Percentiles rank a stretch among this genome's conserved stretches.
phyloP scores from a whole-genome alignment of 2,113 vertebrate species.

The Odontesthes bonariensis region DNA sequence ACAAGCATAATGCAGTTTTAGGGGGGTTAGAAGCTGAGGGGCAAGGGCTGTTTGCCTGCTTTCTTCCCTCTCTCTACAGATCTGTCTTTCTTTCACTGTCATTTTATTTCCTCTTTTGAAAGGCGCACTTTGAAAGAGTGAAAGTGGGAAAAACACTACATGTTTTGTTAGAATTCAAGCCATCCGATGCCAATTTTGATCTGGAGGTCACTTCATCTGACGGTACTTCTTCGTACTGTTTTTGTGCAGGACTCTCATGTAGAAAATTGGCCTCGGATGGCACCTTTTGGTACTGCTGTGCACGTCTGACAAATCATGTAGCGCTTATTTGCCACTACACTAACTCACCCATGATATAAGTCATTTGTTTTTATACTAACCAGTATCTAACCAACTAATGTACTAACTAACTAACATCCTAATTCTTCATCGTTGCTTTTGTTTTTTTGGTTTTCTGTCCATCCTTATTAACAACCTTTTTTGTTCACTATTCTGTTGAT shows the following conservation, averaged over 20 bases:
- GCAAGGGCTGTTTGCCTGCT: constrained; percentile 40
- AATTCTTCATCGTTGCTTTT: constrained; percentile 95
- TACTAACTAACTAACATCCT: constrained; percentile 90
- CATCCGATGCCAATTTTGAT: constrained; percentile 60
- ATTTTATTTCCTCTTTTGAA: constrained; percentile 67
- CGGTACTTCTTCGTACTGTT: constrained; percentile 11
- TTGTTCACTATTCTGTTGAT: constrained; percentile 99
- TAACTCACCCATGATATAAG: constrained; percentile 96
- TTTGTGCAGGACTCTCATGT: constrained; percentile 26
- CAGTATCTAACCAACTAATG: constrained; percentile 90
- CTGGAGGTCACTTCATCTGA: constrained; percentile 13
- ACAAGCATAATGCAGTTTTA: constrained; percentile 53
- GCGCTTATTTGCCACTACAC: constrained; percentile 81
- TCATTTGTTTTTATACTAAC: constrained; percentile 93
- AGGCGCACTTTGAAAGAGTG: constrained; percentile 86
- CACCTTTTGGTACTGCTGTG: not conserved
- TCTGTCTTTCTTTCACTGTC: constrained; percentile 63
- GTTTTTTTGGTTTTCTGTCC: constrained; percentile 84
- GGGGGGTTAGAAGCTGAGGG: constrained; percentile 50
- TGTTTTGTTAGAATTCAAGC: constrained; percentile 56
- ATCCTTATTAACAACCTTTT: constrained; percentile 99
- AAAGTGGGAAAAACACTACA: constrained; percentile 68
- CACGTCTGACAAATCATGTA: constrained; percentile 61
- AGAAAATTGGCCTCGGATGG: constrained; percentile 65
- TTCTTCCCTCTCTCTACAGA: constrained; percentile 43